Evolutionary conservation across 2,888 invertebrate genomes (phyloP).

Genomic region (Hirudinaria manillensis): DNA sequence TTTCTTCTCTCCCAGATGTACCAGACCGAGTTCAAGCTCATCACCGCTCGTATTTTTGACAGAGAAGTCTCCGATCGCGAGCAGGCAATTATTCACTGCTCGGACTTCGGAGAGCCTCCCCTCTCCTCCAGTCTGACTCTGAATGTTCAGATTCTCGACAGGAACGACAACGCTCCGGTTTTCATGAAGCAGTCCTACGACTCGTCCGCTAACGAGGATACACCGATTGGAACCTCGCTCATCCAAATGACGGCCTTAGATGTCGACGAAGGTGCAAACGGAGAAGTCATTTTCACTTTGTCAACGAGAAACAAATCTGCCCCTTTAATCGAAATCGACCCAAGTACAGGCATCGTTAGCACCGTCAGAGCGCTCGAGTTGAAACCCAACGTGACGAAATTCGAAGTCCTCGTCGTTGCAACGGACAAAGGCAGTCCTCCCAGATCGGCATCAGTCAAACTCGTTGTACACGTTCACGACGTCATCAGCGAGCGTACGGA

Average conservation of each 20-base stretch:
- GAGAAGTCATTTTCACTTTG: constrained; percentile 75
- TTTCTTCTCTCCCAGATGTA: constrained; percentile 44
- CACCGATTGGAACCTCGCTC: constrained; percentile 64
- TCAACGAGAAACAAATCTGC: neutral
- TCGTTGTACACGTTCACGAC: constrained; percentile 31
- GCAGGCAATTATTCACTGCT: constrained; percentile 55
- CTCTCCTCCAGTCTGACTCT: constrained; percentile 56
- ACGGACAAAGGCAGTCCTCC: constrained; percentile 35
- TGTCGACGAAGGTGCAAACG: constrained; percentile 82
- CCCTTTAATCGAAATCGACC: constrained; percentile 27
- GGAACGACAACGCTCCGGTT: constrained; percentile 89
- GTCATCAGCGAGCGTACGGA: constrained; percentile 31
- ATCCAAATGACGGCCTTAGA: constrained; percentile 72
- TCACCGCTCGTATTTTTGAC: constrained; percentile 55
- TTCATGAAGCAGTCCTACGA: constrained; percentile 79
- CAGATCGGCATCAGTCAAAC: constrained; percentile 23
- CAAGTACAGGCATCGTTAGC: constrained; percentile 32
- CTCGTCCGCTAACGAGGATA: constrained; percentile 75
- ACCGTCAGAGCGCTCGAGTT: constrained; percentile 31
- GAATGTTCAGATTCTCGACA: constrained; percentile 69
- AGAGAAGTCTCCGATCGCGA: constrained; percentile 43
- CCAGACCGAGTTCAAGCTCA: constrained; percentile 46
- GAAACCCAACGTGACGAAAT: constrained; percentile 22
- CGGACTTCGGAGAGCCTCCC: constrained; percentile 77
- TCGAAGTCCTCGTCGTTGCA: constrained; percentile 34